Conservation (phyloP, 1,140 invertebrate species). For the Scaptomyza graminum region DNA sequence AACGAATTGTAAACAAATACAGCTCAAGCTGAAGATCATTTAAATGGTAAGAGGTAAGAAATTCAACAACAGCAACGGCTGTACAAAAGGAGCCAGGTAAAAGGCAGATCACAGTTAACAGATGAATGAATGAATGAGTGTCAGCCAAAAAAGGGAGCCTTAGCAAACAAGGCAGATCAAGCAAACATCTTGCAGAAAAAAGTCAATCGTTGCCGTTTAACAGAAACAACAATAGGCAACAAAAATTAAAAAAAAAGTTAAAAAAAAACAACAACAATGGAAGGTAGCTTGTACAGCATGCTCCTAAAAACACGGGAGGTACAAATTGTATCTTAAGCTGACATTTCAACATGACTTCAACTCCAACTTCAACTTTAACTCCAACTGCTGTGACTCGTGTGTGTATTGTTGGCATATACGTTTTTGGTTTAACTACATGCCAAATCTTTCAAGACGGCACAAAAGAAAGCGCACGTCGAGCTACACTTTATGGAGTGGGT, state of each 20-base stretch:
- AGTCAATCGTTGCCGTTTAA: conserved; percentile 66
- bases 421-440: conserved; percentile 39
- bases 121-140: conserved; percentile 52
- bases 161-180: conserved; percentile 52
- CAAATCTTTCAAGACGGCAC: conserved; percentile 45
- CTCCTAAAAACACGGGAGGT: conserved; percentile 67
- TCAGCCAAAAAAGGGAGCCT: conserved; percentile 29
- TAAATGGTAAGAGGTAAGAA: conserved; percentile 68
- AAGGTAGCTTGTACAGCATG: conserved; percentile 46
- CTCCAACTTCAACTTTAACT: conserved; percentile 11
- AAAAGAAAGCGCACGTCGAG: conserved; percentile 65
- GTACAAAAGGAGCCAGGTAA: conserved; percentile 51
- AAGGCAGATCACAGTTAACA: conserved; percentile 48
- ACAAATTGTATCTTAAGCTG: conserved; percentile 73
- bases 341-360: conserved; percentile 73
- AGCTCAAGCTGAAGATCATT: conserved; percentile 41
- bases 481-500: conserved; percentile 42
- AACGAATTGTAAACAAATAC: conserved; percentile 74
- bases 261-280: conserved; percentile 30
- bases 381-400: conserved; percentile 29
- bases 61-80: conserved; percentile 4
- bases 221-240: conserved; percentile 62
- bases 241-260: conserved; percentile 34
- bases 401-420: conserved; percentile 52
- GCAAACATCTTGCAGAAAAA: conserved; percentile 55